phyloP scores from a whole-genome alignment of 2,888 invertebrate genomes.

The Nomada fucata region DNA sequence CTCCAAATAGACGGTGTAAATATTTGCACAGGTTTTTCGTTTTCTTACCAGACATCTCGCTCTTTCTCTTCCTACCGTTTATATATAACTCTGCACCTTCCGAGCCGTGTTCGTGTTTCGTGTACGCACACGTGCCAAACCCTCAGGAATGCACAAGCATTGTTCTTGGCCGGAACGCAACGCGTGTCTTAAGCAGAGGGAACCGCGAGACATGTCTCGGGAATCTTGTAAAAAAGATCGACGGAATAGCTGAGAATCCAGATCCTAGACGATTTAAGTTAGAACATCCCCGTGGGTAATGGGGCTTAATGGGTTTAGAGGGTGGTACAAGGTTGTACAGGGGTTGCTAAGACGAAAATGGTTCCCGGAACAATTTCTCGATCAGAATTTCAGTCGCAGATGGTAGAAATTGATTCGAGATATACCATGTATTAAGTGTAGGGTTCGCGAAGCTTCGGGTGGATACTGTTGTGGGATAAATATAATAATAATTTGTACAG shows the following conservation, averaged over 20 bases:
- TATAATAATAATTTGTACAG: too few relatives aligned
- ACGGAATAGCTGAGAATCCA: neutral
- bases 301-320: neutral
- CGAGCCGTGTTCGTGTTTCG: constrained; percentile 39
- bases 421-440: too few relatives aligned
- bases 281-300: neutral
- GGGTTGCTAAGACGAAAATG: neutral
- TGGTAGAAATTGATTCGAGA: too few relatives aligned
- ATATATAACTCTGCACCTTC: constrained; percentile 59
- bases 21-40: constrained; percentile 67
- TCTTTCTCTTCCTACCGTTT: constrained; percentile 29
- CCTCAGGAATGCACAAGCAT: constrained; percentile 52
- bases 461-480: too few relatives aligned
- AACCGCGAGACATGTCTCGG: neutral
- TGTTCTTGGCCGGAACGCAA: constrained; percentile 57
- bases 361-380: neutral
- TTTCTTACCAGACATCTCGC: constrained; percentile 25
- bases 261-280: neutral
- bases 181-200: neutral
- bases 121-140: constrained; percentile 59
- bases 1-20: constrained; percentile 68
- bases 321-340: neutral
- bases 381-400: too few relatives aligned
- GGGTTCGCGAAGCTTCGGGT: too few relatives aligned
- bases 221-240: neutral